Base-by-base conservation (phyloP, 2,888 invertebrate genomes). In the Minunthozetes semirufus region DNA sequence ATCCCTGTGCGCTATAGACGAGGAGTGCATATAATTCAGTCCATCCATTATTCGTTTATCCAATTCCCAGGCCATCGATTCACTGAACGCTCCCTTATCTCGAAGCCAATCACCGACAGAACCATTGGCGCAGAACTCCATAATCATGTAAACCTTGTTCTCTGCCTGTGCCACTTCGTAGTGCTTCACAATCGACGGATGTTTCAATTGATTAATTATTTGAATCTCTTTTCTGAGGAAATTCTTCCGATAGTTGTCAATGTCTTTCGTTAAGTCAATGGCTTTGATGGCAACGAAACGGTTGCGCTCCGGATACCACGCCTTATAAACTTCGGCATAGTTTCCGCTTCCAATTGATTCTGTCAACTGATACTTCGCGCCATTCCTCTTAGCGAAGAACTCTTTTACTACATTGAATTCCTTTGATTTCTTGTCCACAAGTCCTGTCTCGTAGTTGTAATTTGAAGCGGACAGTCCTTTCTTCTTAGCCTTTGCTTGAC, bases 1-100 rank as follows among this genome's bases (percentile, higher is more conserved):
- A 87, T 95, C 95, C 81, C 95, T 88, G 85, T 95, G 95, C 83
- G 80, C 80, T 19, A 82, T 79, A 11, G 4, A 3, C 13, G 3
- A 4, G 3, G 25, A 3, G 59, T 75, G 75, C 8, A 75, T 9
- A 72, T 75, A 48, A 19, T 19, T 22, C 1, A 75, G 5, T 13
- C 71, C 75, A 15, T 29, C n/a, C 6, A 27, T 4, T n/a, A 75
- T 50, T 8, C 27, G 70, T 3, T 13, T 29, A 19, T 53, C 17
- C 29, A 27, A 13, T 8, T 15, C 9, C 6, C 22, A 6, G 3
- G 53, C 50, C 5, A 72, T 50, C 48, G 15, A 8, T 53, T 75
- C 75, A 11, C 25, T 38, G 13, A 73, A 17, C 17, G 71, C 27
- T 15, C 72, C 59, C 33, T 82, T 78, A 72, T 82, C 78, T 76